Percentiles rank a stretch among this genome's conserved stretches.
Conservation (phyloP, 2,113 vertebrate species). For the Ceyx melanurus region DNA sequence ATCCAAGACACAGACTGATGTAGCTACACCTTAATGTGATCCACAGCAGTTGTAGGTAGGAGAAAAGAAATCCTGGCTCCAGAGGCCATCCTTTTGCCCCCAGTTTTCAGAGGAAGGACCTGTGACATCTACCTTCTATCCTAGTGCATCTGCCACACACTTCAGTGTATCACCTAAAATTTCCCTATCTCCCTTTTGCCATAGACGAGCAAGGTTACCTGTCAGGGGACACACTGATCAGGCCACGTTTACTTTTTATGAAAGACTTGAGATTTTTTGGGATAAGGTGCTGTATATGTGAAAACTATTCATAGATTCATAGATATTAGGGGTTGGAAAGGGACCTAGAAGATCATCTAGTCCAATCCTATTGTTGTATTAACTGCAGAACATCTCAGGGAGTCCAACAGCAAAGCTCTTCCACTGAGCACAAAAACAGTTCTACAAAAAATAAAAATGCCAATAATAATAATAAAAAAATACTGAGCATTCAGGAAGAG, state of each 20-base stretch:
- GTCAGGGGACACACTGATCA: not conserved
- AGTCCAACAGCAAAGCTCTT: not conserved
- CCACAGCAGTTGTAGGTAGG: not conserved
- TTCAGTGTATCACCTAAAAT: not conserved
- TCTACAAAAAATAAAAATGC: not conserved
- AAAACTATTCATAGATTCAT: not conserved
- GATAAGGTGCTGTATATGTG: not conserved
- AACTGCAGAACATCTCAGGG: not conserved
- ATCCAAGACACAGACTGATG: not conserved
- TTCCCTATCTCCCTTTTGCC: not conserved
- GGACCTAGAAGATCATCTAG: too few relatives aligned
- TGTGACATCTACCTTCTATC: not conserved
- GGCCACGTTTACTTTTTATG: not conserved
- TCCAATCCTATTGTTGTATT: not conserved
- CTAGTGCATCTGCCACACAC: not conserved
- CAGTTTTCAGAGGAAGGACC: not conserved
- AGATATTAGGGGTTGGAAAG: too few relatives aligned
- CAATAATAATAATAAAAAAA: not conserved
- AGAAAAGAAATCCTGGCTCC: not conserved
- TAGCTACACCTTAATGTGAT: not conserved
- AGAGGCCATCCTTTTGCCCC: not conserved
- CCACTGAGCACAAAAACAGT: not conserved
- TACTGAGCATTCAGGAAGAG: not conserved
- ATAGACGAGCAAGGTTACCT: not conserved
- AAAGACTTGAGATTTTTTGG: not conserved